Evolutionary conservation across 2,888 invertebrate species (phyloP).

Genomic region (Cybosia mesomella): DNA sequence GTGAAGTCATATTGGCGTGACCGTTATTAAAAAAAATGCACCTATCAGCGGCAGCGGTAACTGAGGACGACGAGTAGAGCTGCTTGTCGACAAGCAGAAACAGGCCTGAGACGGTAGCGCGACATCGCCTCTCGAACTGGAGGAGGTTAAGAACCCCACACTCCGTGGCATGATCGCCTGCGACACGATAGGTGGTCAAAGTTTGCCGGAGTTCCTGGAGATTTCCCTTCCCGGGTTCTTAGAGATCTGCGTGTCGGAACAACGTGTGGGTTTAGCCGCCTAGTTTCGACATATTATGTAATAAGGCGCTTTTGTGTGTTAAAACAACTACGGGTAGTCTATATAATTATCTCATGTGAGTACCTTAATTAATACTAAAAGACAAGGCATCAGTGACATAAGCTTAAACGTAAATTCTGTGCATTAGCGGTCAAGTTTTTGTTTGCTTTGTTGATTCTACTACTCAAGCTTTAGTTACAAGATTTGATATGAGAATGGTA

Average conservation of each 20-base stretch:
- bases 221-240: background rate
- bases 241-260: background rate
- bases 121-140: too few relatives aligned
- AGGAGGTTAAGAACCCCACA: too few relatives aligned
- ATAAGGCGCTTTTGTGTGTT: background rate
- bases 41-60: too few relatives aligned
- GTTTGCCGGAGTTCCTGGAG: background rate
- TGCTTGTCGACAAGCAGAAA: too few relatives aligned
- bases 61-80: too few relatives aligned
- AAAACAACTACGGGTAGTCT: background rate
- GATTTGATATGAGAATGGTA: too few relatives aligned
- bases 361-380: background rate
- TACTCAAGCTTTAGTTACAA: background rate
- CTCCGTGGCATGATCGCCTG: too few relatives aligned
- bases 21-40: too few relatives aligned
- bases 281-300: too few relatives aligned
- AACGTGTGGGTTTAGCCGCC: too few relatives aligned
- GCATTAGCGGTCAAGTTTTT: background rate
- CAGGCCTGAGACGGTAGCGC: too few relatives aligned
- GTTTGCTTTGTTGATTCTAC: background rate
- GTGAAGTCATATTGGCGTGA: too few relatives aligned
- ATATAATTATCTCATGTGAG: background rate
- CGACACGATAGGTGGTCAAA: background rate
- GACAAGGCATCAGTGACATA: background rate
- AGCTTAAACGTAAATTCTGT: background rate